These are phyloP conservation scores for Aplidium turbinatum DNA, from an alignment of 23 tunicate species.

Conservation along the genomic window DNA sequence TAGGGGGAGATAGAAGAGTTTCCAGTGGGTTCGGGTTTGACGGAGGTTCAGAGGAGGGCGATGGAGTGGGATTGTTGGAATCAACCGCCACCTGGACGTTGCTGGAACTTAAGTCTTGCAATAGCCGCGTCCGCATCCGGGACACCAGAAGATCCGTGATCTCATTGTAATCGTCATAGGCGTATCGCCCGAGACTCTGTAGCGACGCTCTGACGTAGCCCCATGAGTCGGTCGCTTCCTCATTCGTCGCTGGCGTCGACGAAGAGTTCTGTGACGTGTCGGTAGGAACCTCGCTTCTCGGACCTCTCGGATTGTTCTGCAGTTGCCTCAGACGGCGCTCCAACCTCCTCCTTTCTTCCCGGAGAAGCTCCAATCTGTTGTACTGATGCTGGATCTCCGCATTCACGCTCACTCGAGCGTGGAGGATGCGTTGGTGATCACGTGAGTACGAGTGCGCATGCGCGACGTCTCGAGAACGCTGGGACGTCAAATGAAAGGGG, in stretches of 20 bases:
- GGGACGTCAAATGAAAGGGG: neutral
- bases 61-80: neutral
- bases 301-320: no score
- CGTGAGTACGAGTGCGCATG: slow-evolving; percentile 58
- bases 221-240: slow-evolving; percentile 68
- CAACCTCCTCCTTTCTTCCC: slow-evolving; percentile 71
- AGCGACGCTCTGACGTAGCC: slow-evolving; percentile 37
- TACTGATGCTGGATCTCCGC: slow-evolving; percentile 91
- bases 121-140: neutral
- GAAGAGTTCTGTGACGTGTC: neutral
- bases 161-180: slow-evolving; percentile 18
- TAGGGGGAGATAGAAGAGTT: neutral
- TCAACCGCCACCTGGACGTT: slow-evolving; percentile 6
- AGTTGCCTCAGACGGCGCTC: slow-evolving; percentile 72
- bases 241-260: neutral
- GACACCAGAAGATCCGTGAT: neutral
- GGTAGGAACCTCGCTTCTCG: neutral
- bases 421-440: slow-evolving; percentile 68
- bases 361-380: slow-evolving; percentile 54
- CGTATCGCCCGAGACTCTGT: neutral
- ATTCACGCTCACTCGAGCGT: slow-evolving; percentile 86
- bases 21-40: neutral
- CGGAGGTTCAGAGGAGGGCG: neutral
- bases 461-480: slow-evolving; percentile 19
- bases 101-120: neutral